Base-by-base conservation (phyloP, 2,797 vertebrate genomes). In the Clamator glandarius region DNA sequence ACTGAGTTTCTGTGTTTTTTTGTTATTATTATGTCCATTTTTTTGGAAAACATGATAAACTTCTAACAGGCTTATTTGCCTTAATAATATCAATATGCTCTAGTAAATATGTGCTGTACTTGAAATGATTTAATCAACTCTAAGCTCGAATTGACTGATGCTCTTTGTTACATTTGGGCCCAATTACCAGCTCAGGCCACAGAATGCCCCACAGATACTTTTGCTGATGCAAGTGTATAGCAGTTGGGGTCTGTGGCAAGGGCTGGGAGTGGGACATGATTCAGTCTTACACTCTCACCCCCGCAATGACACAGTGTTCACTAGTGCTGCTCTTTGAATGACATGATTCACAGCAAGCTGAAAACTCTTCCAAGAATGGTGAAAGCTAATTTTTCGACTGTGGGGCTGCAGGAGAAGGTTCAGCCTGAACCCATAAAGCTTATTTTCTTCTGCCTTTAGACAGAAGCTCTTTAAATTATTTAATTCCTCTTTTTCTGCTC, bases 241-340 rank as follows among this genome's bases (percentile, higher is more conserved):
- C 77, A 77, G 84, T 77, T 68, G 77, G 41, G 20, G 54, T 48
- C 81, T 73, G 25, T 7, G 46, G 41, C 84, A n/a, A 55, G 50
- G 73, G 39, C 36, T 72, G 55, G 48, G 35, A 67, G 62, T 2
- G 21, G 59, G 59, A 31, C n/a, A 51, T 3, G 29, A 29, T 23
- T 63, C 33, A 28, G 29, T 59, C 83, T 42, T 36, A 33, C 1
- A 2, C 31, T 76, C 73, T n/a, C 54, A 46, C 12, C 21, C 23
- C 12, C 5, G 8, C 39, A 29, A 2, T 9, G 55, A 28, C 39
- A n/a, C 18, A 28, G 66, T 0, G 2, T 33, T 64, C 28, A 3
- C 33, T 28, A 52, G 42, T 52, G 50, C 10, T 29, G 36, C 31
- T 1, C 1, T 48, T 79, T 29, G 58, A 79, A 77, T n/a, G 16